phyloP scores from a whole-genome alignment of 2,888 invertebrate species.

The Slavum lentiscoides region DNA sequence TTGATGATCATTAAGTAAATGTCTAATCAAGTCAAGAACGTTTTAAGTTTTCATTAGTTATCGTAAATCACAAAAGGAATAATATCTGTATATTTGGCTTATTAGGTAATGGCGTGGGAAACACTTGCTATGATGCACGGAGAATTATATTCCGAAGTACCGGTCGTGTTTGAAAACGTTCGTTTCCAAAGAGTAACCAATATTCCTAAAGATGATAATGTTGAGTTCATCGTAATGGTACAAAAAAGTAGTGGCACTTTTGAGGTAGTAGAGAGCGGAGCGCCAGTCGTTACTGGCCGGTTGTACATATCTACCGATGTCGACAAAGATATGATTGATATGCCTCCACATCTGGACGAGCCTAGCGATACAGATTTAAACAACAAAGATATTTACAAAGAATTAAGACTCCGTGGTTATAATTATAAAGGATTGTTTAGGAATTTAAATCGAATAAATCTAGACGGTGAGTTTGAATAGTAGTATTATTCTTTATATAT shows the following conservation, averaged over 20 bases:
- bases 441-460: constrained; percentile 65
- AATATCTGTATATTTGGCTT: not conserved
- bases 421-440: constrained; percentile 67
- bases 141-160: constrained; percentile 70
- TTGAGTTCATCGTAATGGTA: constrained; percentile 65
- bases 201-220: constrained; percentile 68
- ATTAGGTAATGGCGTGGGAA: constrained; percentile 71
- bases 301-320: constrained; percentile 66
- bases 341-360: constrained; percentile 61
- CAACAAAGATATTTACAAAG: constrained; percentile 61
- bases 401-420: constrained; percentile 64
- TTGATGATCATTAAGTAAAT: too few species aligned
- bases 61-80: not conserved
- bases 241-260: constrained; percentile 68
- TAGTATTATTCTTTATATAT: not conserved
- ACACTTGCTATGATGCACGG: constrained; percentile 73
- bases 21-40: too few species aligned
- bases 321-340: constrained; percentile 64
- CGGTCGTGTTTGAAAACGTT: constrained; percentile 83
- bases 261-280: constrained; percentile 70
- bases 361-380: constrained; percentile 64
- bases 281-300: constrained; percentile 72
- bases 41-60: too few species aligned
- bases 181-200: constrained; percentile 82
- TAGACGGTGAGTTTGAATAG: constrained; percentile 60